phyloP scores from a whole-genome alignment of 2,888 invertebrate genomes.

The Drosophila maculinotata region DNA sequence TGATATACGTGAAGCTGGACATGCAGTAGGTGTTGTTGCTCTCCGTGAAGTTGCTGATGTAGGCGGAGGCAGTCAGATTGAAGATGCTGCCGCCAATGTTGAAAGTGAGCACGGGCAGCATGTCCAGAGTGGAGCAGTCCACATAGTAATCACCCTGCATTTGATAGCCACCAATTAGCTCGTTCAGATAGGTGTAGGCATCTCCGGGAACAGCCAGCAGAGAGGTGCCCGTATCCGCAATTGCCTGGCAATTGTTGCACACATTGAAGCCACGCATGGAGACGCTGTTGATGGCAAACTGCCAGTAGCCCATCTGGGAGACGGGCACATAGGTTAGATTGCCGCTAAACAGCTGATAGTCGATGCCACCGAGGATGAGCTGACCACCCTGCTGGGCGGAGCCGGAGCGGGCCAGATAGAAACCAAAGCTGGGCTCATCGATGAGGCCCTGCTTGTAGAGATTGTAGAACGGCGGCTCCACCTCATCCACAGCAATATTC shows the following conservation, averaged over 20 bases:
- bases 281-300: conserved; percentile 93
- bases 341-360: conserved; percentile 92
- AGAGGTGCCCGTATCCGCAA: conserved; percentile 98
- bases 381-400: conserved; percentile 91
- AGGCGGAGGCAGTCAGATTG: conserved; percentile 91
- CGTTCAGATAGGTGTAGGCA: conserved; percentile 91
- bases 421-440: conserved; percentile 92
- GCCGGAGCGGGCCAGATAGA: conserved; percentile 93
- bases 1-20: conserved; percentile 95
- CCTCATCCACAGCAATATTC: conserved; percentile 94
- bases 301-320: conserved; percentile 95
- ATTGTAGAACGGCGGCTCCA: conserved; percentile 95
- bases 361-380: conserved; percentile 95
- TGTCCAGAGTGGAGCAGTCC: conserved; percentile 91
- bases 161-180: conserved; percentile 90
- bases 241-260: conserved; percentile 93
- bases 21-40: conserved; percentile 89
- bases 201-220: conserved; percentile 91
- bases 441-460: conserved; percentile 92
- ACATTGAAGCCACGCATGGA: conserved; percentile 86
- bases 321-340: conserved; percentile 90
- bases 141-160: conserved; percentile 85
- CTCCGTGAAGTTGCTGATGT: conserved; percentile 86
- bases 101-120: conserved; percentile 92
- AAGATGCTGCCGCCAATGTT: conserved; percentile 90